Percentiles rank a stretch among this genome's conserved stretches.
phyloP scores from a whole-genome alignment of 2,797 vertebrate genomes.

The Molossus molossus region DNA sequence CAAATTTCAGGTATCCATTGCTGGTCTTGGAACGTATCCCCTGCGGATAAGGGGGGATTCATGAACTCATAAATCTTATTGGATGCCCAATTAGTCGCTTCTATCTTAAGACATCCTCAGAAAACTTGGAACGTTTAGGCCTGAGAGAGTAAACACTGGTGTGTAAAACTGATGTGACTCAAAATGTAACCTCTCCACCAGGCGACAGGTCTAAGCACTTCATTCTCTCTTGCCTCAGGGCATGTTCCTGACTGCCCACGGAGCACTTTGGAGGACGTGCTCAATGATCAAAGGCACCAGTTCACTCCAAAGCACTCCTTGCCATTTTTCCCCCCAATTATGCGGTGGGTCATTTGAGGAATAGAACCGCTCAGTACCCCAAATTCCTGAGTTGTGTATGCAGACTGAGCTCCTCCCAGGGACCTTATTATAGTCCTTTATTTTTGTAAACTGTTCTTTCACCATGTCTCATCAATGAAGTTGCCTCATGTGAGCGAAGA shows the following conservation, averaged over 20 bases:
- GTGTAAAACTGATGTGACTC: neutral
- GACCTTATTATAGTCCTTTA: neutral
- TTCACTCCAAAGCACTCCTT: neutral
- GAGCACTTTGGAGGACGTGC: neutral
- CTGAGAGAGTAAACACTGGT: neutral
- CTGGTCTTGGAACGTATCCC: neutral
- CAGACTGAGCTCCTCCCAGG: neutral
- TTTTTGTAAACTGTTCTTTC: conserved; percentile 5
- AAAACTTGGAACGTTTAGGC: neutral
- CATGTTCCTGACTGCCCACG: neutral
- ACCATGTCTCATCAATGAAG: neutral
- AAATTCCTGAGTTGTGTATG: neutral
- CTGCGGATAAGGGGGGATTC: neutral
- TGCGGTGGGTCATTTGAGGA: neutral
- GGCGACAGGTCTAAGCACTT: neutral
- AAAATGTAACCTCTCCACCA: neutral
- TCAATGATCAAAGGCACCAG: neutral
- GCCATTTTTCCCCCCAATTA: neutral
- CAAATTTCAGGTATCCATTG: neutral
- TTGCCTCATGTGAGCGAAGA: neutral
- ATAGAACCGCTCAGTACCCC: neutral
- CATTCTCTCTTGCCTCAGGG: neutral
- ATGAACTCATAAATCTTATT: neutral
- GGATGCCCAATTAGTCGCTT: neutral
- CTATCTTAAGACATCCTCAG: conserved; percentile 1